phyloP scores from a whole-genome alignment of 2,888 invertebrate species.

The Stenolophus ochropezus region DNA sequence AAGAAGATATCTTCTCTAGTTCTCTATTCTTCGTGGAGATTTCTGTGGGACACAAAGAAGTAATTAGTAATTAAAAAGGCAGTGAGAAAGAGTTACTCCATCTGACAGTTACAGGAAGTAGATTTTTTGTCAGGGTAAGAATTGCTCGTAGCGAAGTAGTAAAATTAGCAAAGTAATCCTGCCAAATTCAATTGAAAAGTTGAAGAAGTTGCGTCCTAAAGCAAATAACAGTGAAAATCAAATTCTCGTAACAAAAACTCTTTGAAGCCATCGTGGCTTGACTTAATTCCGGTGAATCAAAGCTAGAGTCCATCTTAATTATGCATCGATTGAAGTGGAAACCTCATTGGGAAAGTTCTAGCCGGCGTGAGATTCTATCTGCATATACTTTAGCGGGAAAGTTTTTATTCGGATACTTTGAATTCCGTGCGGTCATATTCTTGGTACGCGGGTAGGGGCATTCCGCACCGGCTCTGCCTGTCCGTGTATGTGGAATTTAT shows the following conservation, averaged over 20 bases:
- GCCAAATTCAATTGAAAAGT: slow-evolving; percentile 29
- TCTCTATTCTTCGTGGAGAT: too few relatives aligned
- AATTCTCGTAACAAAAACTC: slow-evolving; percentile 24
- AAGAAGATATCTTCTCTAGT: too few relatives aligned
- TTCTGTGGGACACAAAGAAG: too few relatives aligned
- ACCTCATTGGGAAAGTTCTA: slow-evolving; percentile 31
- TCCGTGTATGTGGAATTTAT: slow-evolving; percentile 58
- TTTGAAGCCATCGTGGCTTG: slow-evolving; percentile 15
- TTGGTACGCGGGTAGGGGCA: slow-evolving; percentile 33
- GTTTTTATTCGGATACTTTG: slow-evolving; percentile 53
- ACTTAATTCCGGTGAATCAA: slow-evolving; percentile 23
- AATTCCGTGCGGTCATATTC: slow-evolving; percentile 59
- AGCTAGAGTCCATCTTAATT: slow-evolving; percentile 30
- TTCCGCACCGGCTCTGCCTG: slow-evolving; percentile 31
- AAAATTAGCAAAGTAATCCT: not conserved
- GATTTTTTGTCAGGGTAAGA: not conserved
- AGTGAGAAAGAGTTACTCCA: not conserved
- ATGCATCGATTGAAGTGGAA: slow-evolving; percentile 42
- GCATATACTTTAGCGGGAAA: slow-evolving; percentile 52
- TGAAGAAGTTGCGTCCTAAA: not conserved
- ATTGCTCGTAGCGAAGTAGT: not conserved
- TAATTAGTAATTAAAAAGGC: not conserved
- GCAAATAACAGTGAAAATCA: slow-evolving; percentile 30
- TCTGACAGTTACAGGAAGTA: not conserved
- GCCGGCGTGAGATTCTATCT: slow-evolving; percentile 36